A percentile compares a stretch with the other conserved stretches of the same genome.
phyloP scores from a whole-genome alignment of 1,140 invertebrate species.

The silkworm (Bombyx mori) region DNA sequence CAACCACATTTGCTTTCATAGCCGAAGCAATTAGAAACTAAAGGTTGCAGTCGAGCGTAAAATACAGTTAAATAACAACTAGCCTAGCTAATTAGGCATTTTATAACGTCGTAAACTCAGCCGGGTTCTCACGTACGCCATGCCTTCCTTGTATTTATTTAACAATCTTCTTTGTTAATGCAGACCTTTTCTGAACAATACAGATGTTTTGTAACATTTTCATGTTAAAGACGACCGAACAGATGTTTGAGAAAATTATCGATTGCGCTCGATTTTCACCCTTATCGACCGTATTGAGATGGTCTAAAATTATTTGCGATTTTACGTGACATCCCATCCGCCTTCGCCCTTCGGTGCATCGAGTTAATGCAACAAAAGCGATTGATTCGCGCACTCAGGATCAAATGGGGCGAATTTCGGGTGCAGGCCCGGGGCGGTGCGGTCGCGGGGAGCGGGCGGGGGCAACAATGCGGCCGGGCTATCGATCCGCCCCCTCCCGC shows the following conservation, averaged over 20 bases:
- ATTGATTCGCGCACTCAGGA: conserved; percentile 49
- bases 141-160: conserved; percentile 4
- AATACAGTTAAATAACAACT: conserved; percentile 16
- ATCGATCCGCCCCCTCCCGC: conserved; percentile 55
- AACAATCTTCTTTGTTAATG: conserved; percentile 4
- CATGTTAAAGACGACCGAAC: conserved; percentile 3
- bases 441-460: conserved; percentile 25
- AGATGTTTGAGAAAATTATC: conserved; percentile 4
- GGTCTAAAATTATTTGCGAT: background rate
- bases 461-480: conserved; percentile 60
- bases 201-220: conserved; percentile 6
- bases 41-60: conserved; percentile 11
- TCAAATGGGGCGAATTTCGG: conserved; percentile 55
- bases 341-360: conserved; percentile 19
- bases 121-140: conserved; percentile 6
- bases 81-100: conserved; percentile 15
- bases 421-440: conserved; percentile 25
- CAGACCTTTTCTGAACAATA: conserved; percentile 5
- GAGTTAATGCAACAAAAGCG: conserved; percentile 52
- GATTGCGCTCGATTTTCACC: background rate
- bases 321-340: conserved; percentile 1
- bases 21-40: conserved; percentile 8
- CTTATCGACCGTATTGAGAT: background rate
- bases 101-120: conserved; percentile 12
- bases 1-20: no score